Percentiles rank a stretch among this genome's conserved stretches.
Evolutionary conservation across 2,113 vertebrate species (phyloP).

Genomic region (Sterrhoptilus dennistouni): DNA sequence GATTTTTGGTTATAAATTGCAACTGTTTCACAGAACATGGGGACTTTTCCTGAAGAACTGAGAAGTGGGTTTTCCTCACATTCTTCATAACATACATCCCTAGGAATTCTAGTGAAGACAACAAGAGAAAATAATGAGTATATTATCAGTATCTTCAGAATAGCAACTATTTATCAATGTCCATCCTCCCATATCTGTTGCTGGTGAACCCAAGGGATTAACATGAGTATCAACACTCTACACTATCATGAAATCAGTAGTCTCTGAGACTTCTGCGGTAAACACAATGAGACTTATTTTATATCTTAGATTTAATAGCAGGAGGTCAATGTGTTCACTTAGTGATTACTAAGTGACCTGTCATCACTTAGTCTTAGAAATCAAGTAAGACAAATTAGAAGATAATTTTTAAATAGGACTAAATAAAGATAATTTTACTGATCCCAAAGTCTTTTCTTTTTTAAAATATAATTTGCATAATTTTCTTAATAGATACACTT

Average conservation of each 20-base stretch:
- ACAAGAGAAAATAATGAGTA: neutral
- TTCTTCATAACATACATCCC: neutral
- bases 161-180: neutral
- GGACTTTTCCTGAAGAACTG: neutral
- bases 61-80: neutral
- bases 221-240: neutral
- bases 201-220: neutral
- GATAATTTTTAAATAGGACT: neutral
- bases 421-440: neutral
- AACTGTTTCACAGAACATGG: neutral
- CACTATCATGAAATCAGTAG: neutral
- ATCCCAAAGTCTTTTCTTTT: neutral
- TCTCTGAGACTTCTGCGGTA: neutral
- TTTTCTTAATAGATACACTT: neutral
- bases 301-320: neutral
- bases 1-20: neutral
- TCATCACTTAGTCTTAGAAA: neutral
- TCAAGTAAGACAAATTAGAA: neutral
- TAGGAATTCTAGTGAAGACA: neutral
- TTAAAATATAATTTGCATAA: neutral
- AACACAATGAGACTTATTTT: neutral
- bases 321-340: neutral
- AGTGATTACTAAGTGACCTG: neutral
- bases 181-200: neutral
- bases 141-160: neutral